A percentile compares a stretch with the other conserved stretches of the same genome.
These are phyloP conservation scores for Sympetrum striolatum DNA, from an alignment of 2,888 invertebrate species.

Conservation along the genomic window DNA sequence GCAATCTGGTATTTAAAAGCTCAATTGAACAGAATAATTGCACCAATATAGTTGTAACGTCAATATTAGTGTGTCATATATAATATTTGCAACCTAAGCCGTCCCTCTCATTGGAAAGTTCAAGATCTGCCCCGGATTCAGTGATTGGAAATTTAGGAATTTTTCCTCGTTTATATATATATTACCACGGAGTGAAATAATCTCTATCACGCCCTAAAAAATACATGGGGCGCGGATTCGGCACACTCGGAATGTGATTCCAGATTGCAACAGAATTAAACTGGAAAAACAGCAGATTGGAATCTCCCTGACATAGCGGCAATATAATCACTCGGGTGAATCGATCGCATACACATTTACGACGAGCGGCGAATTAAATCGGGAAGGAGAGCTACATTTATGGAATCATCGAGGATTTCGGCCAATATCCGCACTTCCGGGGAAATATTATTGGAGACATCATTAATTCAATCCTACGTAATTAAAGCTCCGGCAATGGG, in stretches of 20 bases:
- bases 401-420: neutral
- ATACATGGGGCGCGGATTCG: neutral
- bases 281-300: too few species aligned
- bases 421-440: neutral
- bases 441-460: neutral
- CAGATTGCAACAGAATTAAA: too few species aligned
- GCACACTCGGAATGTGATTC: neutral
- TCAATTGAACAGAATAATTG: too few species aligned
- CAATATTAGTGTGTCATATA: too few species aligned
- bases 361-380: neutral
- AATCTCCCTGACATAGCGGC: too few species aligned
- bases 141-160: neutral
- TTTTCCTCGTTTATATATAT: neutral
- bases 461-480: neutral
- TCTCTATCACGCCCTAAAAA: neutral
- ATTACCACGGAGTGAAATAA: neutral
- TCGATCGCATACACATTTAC: neutral
- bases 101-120: too few species aligned
- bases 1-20: too few species aligned
- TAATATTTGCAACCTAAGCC: too few species aligned
- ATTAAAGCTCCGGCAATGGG: neutral
- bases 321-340: too few species aligned
- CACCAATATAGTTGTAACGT: too few species aligned
- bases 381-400: neutral
- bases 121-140: too few species aligned